These are phyloP conservation scores for Mormoops blainvillei DNA, from an alignment of 2,113 vertebrate species.

Conservation along the genomic window DNA sequence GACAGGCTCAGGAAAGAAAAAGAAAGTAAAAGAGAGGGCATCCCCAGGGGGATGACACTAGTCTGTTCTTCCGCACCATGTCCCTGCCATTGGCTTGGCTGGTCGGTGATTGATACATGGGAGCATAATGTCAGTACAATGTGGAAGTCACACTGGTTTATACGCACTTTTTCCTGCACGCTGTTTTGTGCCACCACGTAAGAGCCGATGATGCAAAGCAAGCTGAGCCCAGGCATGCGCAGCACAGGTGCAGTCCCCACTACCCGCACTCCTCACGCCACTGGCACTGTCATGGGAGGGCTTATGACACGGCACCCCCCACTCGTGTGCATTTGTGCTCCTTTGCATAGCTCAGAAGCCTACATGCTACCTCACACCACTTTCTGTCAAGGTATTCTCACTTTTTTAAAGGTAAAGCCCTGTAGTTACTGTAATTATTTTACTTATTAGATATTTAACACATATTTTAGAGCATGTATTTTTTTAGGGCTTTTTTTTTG, in stretches of 20 bases:
- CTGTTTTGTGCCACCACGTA: background rate
- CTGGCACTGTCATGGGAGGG: background rate
- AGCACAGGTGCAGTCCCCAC: accelerated
- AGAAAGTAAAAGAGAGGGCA: background rate
- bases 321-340: background rate
- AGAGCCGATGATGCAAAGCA: background rate
- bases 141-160: too few species aligned
- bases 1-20: background rate
- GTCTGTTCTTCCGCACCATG: background rate
- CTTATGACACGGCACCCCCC: accelerated
- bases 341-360: background rate
- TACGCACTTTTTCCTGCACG: accelerated
- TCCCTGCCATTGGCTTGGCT: background rate
- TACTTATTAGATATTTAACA: background rate
- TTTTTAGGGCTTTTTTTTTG: background rate
- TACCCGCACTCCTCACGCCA: accelerated
- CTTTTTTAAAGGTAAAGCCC: background rate
- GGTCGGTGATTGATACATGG: accelerated
- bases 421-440: background rate
- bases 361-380: background rate
- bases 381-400: background rate
- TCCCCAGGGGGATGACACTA: background rate
- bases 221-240: background rate
- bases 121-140: accelerated
- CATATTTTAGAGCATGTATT: background rate